Evolutionary conservation across 2,113 vertebrate genomes (phyloP), one percentile per base, ranked within the genome.

Genomic region (Spheniscus mendiculus): DNA sequence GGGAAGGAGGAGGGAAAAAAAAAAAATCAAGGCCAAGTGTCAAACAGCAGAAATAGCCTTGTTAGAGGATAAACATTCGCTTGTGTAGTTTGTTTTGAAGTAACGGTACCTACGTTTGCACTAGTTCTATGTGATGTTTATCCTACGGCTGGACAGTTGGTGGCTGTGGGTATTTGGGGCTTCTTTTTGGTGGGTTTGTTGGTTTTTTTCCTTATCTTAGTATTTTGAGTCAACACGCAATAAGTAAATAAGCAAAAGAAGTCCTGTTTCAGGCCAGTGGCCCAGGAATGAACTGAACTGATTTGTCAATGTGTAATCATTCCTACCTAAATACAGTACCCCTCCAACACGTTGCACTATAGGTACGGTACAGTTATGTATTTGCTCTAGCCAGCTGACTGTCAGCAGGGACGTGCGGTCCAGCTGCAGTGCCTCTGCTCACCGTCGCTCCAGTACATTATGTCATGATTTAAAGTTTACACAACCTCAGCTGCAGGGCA

Each of bases 401-500:
- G 90, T 61, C 90, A 82, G 69, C 36, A 40, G n/a, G 58, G 38
- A 25, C 21, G 5, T 13, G 53, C 2, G 9, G 47, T 82, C 83
- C 94, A 91, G 89, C 91, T 87, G 83, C 59, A 81, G 36, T 34
- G 42, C 66, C 79, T 66, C 66, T 61, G 76, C 94, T 70, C 86
- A 67, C 44, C 26, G 0, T 80, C 1, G 0, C 36, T 89, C 81
- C 78, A 65, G 40, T 7, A 78, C n/a, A 11, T 91, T 77, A 47
- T 87, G 74, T 53, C 91, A 80, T 5, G 69, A 78, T 87, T 42
- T 81, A 66, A 97, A 97, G 78, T 97, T 97, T 92, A 93, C 49
- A 92, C 90, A 97, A 96, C 63, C 94, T 92, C 89, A 93, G 65
- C 83, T 85, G 67, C 29, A 70, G 81, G 76, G 78, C 72, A 96